phyloP scores from a whole-genome alignment of 2,113 vertebrate species.

The Prinia subflava region DNA sequence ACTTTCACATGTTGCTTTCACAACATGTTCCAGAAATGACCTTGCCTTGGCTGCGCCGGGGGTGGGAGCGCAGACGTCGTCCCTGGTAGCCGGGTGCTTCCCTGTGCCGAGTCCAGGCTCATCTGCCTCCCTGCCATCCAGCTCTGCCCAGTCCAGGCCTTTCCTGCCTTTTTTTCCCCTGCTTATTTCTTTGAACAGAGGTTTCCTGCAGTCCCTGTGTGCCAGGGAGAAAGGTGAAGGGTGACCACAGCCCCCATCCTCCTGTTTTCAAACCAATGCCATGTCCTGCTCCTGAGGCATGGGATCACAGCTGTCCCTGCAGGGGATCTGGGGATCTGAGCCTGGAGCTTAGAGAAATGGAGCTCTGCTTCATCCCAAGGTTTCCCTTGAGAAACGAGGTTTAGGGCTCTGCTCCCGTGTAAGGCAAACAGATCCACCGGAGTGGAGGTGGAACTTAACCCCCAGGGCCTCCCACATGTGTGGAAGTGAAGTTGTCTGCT shows the following conservation, averaged over 20 bases:
- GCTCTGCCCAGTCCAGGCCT: background rate
- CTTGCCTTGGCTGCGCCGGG: background rate
- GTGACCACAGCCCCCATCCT: background rate
- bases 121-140: background rate
- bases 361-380: constrained; percentile 22
- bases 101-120: background rate
- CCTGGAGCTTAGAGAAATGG: constrained; percentile 6
- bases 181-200: background rate
- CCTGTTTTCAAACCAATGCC: background rate
- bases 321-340: background rate
- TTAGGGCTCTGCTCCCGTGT: background rate
- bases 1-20: fast-evolving
- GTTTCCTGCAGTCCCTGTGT: background rate
- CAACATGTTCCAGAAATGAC: background rate
- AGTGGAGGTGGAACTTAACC: background rate
- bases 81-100: background rate
- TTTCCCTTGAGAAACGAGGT: background rate
- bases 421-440: background rate
- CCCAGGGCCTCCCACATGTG: background rate
- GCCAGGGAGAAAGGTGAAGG: background rate
- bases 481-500: background rate
- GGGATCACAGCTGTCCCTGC: fast-evolving
- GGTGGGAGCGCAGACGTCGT: fast-evolving
- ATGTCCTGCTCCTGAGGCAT: fast-evolving
- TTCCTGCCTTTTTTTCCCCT: too few relatives aligned